A percentile compares a stretch with the other conserved stretches of the same genome.
Conservation (phyloP, 2,113 vertebrate genomes). For the Gavialis gangeticus region DNA sequence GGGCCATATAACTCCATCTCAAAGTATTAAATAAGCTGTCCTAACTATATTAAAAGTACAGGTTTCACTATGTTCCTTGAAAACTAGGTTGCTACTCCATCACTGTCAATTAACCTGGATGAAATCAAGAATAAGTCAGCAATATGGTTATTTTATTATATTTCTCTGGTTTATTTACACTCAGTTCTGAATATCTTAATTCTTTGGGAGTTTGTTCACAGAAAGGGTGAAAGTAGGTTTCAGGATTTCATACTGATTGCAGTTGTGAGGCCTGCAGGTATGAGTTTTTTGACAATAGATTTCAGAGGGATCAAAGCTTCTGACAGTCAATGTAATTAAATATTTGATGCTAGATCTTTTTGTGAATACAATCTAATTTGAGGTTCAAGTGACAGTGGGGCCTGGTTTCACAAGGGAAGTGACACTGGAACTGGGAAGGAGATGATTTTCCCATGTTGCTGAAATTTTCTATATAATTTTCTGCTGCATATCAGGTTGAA, state of each 20-base stretch:
- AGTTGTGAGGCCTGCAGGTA: neutral
- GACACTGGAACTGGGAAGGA: neutral
- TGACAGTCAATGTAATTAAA: neutral
- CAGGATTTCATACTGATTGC: neutral
- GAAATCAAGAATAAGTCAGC: neutral
- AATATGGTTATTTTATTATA: slow-evolving; percentile 14
- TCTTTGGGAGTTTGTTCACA: neutral
- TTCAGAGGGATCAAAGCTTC: neutral
- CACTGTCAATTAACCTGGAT: slow-evolving; percentile 26
- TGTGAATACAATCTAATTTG: neutral
- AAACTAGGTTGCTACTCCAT: neutral
- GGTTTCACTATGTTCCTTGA: neutral
- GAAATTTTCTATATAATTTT: neutral
- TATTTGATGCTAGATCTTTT: neutral
- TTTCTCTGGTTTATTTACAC: neutral
- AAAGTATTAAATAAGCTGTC: neutral
- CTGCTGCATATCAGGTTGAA: neutral
- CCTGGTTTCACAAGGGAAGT: neutral
- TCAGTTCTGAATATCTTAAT: neutral
- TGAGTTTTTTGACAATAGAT: neutral
- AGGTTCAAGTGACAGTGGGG: neutral
- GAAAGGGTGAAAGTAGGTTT: neutral
- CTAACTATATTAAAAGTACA: slow-evolving; percentile 30
- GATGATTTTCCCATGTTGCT: neutral
- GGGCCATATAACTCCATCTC: neutral